Conservation (phyloP, 2,797 vertebrate species). For the Semaprochilodus insignis region DNA sequence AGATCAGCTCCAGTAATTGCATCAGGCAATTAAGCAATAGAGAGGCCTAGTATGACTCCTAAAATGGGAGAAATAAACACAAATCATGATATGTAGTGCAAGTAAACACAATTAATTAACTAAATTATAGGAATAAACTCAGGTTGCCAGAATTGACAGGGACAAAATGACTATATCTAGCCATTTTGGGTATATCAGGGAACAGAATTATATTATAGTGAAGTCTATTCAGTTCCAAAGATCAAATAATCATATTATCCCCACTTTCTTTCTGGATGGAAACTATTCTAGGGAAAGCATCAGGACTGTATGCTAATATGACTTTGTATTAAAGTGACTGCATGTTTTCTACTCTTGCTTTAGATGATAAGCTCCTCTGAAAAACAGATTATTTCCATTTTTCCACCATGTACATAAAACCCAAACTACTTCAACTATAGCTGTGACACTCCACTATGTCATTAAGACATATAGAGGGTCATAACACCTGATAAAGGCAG, state of each 20-base stretch:
- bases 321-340: constrained; percentile 5
- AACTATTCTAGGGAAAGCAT: neutral
- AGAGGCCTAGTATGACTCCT: neutral
- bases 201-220: neutral
- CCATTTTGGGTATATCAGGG: neutral
- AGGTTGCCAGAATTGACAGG: neutral
- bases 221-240: neutral
- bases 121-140: neutral
- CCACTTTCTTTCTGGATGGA: neutral
- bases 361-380: neutral
- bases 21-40: too few relatives aligned
- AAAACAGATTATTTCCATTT: neutral
- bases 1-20: too few relatives aligned
- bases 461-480: neutral
- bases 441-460: neutral
- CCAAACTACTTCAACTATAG: neutral
- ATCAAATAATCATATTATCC: neutral
- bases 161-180: neutral
- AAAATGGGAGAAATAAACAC: neutral
- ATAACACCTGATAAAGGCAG: neutral
- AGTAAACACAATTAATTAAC: neutral
- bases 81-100: neutral
- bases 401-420: neutral
- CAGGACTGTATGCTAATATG: neutral
- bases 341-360: neutral